These are phyloP conservation scores for Hoplodrina blanda DNA, from an alignment of 2,888 invertebrate genomes.

Conservation along the genomic window DNA sequence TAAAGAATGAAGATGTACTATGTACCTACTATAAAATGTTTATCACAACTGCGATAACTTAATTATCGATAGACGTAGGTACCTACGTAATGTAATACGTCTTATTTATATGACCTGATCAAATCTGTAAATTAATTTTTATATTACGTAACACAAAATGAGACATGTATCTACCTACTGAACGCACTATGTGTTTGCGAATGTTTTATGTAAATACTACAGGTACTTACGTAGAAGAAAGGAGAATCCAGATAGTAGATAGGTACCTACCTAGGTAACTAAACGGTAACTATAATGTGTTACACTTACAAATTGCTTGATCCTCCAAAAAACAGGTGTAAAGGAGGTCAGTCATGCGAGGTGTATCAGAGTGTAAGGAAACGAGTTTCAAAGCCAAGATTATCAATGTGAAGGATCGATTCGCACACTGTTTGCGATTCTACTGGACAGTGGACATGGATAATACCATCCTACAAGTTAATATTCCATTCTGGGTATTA, in stretches of 20 bases:
- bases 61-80: slow-evolving; percentile 61
- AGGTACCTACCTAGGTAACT: neutral
- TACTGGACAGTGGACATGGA: slow-evolving; percentile 37
- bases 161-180: neutral
- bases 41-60: slow-evolving; percentile 64
- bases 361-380: slow-evolving; percentile 60
- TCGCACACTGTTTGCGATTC: slow-evolving; percentile 56
- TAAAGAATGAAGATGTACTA: slow-evolving; percentile 14
- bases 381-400: slow-evolving; percentile 61
- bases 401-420: slow-evolving; percentile 64
- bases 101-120: slow-evolving; percentile 35
- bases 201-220: neutral
- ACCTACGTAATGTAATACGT: slow-evolving; percentile 39
- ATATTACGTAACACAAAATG: slow-evolving; percentile 41
- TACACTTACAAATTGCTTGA: neutral
- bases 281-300: neutral
- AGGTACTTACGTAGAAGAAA: neutral
- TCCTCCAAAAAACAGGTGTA: slow-evolving; percentile 25
- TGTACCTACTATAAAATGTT: slow-evolving; percentile 24
- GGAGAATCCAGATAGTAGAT: neutral
- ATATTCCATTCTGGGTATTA: slow-evolving; percentile 49
- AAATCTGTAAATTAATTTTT: slow-evolving; percentile 24
- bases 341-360: slow-evolving; percentile 49
- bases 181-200: neutral
- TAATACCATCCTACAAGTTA: slow-evolving; percentile 35